These are phyloP conservation scores for Asbolus verrucosus DNA, from an alignment of 1,140 invertebrate species.

Conservation along the genomic window DNA sequence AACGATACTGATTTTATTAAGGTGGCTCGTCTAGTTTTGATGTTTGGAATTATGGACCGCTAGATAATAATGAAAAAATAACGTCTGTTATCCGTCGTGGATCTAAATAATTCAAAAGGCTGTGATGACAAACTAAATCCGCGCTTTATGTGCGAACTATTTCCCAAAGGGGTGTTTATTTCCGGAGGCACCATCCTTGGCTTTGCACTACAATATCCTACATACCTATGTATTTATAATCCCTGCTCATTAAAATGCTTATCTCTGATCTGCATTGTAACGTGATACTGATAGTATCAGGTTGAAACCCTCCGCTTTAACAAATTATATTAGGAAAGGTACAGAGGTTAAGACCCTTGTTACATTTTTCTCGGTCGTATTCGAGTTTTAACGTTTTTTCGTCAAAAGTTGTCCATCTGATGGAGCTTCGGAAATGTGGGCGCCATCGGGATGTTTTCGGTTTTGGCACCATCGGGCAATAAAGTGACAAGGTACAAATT, in stretches of 20 bases:
- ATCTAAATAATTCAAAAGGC: slow-evolving; percentile 29
- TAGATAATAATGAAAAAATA: no score
- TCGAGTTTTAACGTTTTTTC: no score
- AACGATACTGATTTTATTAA: no score
- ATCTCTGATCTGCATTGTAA: slow-evolving; percentile 54
- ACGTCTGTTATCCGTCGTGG: slow-evolving; percentile 18
- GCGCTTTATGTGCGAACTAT: no score
- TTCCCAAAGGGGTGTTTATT: slow-evolving; percentile 42
- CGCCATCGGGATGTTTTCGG: no score
- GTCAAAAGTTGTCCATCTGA: no score
- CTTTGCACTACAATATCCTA: slow-evolving; percentile 35
- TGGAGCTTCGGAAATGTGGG: no score
- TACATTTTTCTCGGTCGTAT: no score
- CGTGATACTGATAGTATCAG: slow-evolving; percentile 57
- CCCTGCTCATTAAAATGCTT: slow-evolving; percentile 51
- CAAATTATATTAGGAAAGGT: slow-evolving; percentile 42
- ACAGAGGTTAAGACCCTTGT: not conserved
- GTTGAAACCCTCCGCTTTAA: slow-evolving; percentile 45
- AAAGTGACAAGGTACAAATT: not conserved
- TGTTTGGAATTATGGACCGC: no score
- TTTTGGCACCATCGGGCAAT: no score
- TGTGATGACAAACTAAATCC: slow-evolving; percentile 28
- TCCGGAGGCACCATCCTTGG: slow-evolving; percentile 41
- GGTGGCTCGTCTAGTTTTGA: no score
- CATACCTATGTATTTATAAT: slow-evolving; percentile 54